A percentile compares a stretch with the other conserved stretches of the same genome.
These are phyloP conservation scores for Aplysina aerophoba DNA, from an alignment of 37 sponge, comb jelly and placozoan genomes.

Conservation along the genomic window DNA sequence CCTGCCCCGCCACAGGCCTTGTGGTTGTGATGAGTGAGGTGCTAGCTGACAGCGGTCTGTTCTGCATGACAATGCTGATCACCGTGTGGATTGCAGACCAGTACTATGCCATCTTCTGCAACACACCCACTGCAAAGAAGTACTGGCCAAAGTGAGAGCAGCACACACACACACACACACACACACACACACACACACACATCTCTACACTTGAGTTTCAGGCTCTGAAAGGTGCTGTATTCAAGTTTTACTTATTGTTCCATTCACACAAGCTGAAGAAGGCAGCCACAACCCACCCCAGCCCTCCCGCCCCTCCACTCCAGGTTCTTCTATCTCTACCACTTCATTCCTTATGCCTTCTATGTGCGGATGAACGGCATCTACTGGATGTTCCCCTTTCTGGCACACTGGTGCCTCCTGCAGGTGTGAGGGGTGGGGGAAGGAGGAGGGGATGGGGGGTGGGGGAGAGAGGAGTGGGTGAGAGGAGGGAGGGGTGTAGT, in stretches of 20 bases:
- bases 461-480: not conserved
- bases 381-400: slow-evolving; percentile 69
- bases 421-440: slow-evolving; percentile 31
- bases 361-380: slow-evolving; percentile 64
- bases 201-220: not conserved
- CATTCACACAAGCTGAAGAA: not conserved
- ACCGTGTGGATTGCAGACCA: slow-evolving; percentile 77
- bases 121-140: slow-evolving; percentile 46
- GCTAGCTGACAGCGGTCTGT: slow-evolving; percentile 64
- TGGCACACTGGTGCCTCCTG: slow-evolving; percentile 58
- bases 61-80: slow-evolving; percentile 68
- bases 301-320: not conserved
- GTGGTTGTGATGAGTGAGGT: slow-evolving; percentile 77
- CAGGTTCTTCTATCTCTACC: slow-evolving; percentile 73
- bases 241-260: not conserved
- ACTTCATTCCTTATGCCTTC: slow-evolving; percentile 73
- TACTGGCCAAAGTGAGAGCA: slow-evolving; percentile 62
- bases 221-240: too few species aligned
- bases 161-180: slow-evolving; percentile 13
- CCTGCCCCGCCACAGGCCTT: slow-evolving; percentile 30
- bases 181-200: slow-evolving; percentile 20
- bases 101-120: slow-evolving; percentile 72
- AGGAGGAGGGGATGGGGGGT: too few species aligned
- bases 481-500: not conserved
- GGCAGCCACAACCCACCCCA: too few species aligned